Conservation (phyloP, 2,888 invertebrate genomes). For the Hirtodrosophila alboralis region DNA sequence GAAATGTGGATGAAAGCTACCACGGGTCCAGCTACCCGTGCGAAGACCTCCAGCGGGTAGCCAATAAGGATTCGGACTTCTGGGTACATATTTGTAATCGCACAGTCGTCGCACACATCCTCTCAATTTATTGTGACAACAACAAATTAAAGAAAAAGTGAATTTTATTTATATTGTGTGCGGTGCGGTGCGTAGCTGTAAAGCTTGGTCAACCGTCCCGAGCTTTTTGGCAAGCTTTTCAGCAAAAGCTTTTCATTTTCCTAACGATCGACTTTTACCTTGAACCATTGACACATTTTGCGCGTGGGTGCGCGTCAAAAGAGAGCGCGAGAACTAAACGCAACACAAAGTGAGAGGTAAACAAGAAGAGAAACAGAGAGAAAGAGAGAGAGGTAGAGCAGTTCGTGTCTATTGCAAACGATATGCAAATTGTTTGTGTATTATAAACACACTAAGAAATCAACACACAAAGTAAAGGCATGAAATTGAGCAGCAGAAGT, state of each 20-base stretch:
- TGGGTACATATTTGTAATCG: too few species aligned
- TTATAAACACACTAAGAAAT: conserved; percentile 25
- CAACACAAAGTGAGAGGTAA: conserved; percentile 2
- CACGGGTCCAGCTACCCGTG: too few species aligned
- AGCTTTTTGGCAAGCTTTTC: conserved; percentile 14
- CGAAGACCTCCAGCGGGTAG: too few species aligned
- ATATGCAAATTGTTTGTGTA: conserved; percentile 45
- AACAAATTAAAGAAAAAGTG: too few species aligned
- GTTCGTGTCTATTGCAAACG: conserved; percentile 10
- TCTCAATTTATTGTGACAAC: too few species aligned
- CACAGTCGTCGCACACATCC: too few species aligned
- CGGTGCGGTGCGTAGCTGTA: conserved; percentile 4
- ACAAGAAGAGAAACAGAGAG: background rate
- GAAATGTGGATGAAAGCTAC: too few species aligned
- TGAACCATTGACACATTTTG: conserved; percentile 72
- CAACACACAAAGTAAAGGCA: conserved; percentile 20
- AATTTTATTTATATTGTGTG: too few species aligned
- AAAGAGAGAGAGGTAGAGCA: conserved; percentile 1
- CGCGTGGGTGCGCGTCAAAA: conserved; percentile 44
- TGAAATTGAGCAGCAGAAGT: conserved; percentile 34
- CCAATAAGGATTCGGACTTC: too few species aligned
- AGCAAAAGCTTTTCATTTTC: conserved; percentile 14
- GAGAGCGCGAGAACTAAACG: conserved; percentile 19
- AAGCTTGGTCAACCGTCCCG: conserved; percentile 16
- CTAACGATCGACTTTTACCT: conserved; percentile 46